Base-by-base conservation (phyloP, 2,797 vertebrate species). In the Natrix natrix region DNA sequence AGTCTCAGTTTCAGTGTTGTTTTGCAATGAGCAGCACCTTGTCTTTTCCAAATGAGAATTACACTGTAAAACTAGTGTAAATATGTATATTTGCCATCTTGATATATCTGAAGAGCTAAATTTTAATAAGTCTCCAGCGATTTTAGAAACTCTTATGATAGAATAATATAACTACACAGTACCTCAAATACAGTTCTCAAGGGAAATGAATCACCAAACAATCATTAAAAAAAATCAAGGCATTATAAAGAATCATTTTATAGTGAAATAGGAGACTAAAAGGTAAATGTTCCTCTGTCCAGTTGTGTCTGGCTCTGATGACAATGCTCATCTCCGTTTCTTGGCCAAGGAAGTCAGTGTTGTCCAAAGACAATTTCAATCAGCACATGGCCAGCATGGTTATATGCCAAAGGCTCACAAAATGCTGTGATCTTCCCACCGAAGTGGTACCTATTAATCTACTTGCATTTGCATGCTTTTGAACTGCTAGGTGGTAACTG, bases 21-120 rank as follows among this genome's bases (percentile, higher is more conserved):
- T 95, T 89, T 93, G 63, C 59, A 20, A 66, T 92, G 28, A 91
- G 28, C 32, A 91, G 28, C 57, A 91, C 93, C 57, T 90, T 93
- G 60, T 28, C 0, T 90, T 28, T 95, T 91, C 24, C 55, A 92
- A 63, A 1, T 92, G 26, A 48, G 43, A 95, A 2, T 22, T 92
- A 95, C n/a, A n/a, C n/a, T 74, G 61, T 95, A 96, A 95, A 94
- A 28, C 54, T 74, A 69, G 32, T 48, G 91, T 0, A 0, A 78
- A 60, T 69, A 88, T 88, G 88, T 1, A 92, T 12, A 4, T 93
- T 93, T 91, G 87, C 37, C 94, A 17, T 24, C 90, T 26, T 28
- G 83, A 12, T 78, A 60, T 83, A 89, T 5, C 92, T 88, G 92
- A 91, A 93, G 55, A 92, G 26, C n/a, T 63, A 86, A 94, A 92